Evolutionary conservation across 2,113 vertebrate genomes (phyloP), one percentile per base, ranked within the genome.

Genomic region (Numenius arquata): DNA sequence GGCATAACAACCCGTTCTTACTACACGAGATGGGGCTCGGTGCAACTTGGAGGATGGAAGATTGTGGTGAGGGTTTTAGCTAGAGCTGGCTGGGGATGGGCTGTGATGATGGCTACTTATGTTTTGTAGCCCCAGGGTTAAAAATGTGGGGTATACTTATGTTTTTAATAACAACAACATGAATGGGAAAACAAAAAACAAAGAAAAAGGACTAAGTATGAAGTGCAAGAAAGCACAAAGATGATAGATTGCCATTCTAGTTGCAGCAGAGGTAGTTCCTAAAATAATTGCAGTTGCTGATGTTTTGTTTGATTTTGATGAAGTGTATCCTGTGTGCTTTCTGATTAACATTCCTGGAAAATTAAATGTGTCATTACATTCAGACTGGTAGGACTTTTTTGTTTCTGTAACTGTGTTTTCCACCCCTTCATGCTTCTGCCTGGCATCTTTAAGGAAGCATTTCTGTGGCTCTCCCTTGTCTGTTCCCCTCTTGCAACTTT

Each of bases 271-370:
- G 36, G 7, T 13, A 30, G 71, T 73, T 85, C 25, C 18, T 41
- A 73, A 93, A 90, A 55, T 90, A 86, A 92, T 89, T 84, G 88
- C 91, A 82, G 88, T 91, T 90, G 90, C 73, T 89, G 91, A 92
- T 23, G 34, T 95, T 91, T 27, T 95, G 78, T 96, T 97, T 95
- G 85, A 58, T 89, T 95, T 84, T 96, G 86, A 89, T 78, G 85
- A 95, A 88, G 61, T 75, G n/a, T 89, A 77, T 94, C 73, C 70
- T 71, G 63, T 52, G 65, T 85, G 59, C 59, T 93, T 85, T 95
- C 93, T 91, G 58, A 96, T 96, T 92, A 93, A 61, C 36, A 23
- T 93, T 96, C 66, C 65, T 83, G 89, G 79, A 90, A 95, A 93
- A 96, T 93, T 61, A 89, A 95, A 75, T 1, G 14, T 41, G 47